Evolutionary conservation across 2,113 vertebrate genomes (phyloP).

Genomic region (Manacus vitellinus): DNA sequence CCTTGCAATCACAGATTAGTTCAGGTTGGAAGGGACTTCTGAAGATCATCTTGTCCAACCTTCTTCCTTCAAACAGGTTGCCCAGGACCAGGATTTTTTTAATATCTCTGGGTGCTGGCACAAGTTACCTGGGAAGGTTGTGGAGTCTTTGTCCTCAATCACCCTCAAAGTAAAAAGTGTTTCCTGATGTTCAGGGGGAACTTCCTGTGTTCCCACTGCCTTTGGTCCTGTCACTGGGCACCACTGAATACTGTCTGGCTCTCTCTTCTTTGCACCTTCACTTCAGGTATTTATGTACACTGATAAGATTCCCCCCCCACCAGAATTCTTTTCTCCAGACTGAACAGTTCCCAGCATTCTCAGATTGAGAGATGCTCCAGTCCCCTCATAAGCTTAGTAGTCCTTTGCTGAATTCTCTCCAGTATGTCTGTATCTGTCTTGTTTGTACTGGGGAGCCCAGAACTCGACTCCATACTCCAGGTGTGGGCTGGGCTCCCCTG

Average conservation of each 20-base stretch:
- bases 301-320: rapidly evolving
- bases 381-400: neutral
- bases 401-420: neutral
- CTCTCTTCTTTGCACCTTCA: rapidly evolving
- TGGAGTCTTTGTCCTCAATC: no score
- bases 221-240: neutral
- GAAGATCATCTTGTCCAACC: neutral
- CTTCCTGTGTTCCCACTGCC: neutral
- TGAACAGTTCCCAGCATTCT: rapidly evolving
- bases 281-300: neutral
- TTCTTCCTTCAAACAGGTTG: neutral
- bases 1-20: neutral
- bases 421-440: neutral
- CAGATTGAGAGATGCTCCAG: neutral
- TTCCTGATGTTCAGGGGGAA: neutral
- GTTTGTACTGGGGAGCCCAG: neutral
- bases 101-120: neutral
- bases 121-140: no score
- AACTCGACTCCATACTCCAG: neutral
- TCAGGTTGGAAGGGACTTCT: neutral
- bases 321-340: neutral
- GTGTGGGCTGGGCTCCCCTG: neutral
- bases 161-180: neutral
- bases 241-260: neutral
- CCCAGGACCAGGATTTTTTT: neutral